Evolutionary conservation across 2,797 vertebrate genomes (phyloP), one percentile per base, ranked within the genome.

Genomic region (Acipenser transmontanus): DNA sequence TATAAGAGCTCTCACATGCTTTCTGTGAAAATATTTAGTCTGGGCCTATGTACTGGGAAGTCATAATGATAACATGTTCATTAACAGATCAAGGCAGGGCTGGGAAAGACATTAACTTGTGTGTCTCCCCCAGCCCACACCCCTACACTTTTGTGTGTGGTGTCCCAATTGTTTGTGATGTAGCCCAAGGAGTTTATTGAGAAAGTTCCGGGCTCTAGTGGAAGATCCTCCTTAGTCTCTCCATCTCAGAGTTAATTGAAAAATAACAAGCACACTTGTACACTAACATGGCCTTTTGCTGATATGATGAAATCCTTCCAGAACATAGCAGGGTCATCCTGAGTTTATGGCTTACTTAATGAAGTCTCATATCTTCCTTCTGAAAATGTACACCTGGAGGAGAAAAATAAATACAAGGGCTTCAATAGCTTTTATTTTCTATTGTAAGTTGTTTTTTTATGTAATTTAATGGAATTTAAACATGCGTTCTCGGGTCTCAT

Each of bases 21-120:
- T 75, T 69, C 68, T 74, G 68, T 65, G 66, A 73, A 84, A 82
- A 78, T 80, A 77, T 84, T 81, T 77, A 71, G 75, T 71, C 72
- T 79, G 68, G 67, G 71, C 75, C 71, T 8, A 70, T 57, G 47
- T 69, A 68, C 59, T 69, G 68, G 72, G 72, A 76, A 82, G 77
- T 73, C 65, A 66, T 70, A 74, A 57, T 47, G 73, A 78, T 76
- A 81, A 77, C 61, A 71, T 71, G 50, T 69, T 63, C 70, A 67
- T 68, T 69, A 34, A 20, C 51, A 13, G 52, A 56, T 9, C 9
- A 13, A 56, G 9, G n/a, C 34, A 34, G 34, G 34, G 2, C n/a
- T 7, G 12, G 56, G 34, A 20, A 17, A 8, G 54, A 50, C 5
- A 17, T 47, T 54, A 17, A 67, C 34, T 8, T 7, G 14, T 52